A percentile compares a stretch with the other conserved stretches of the same genome.
phyloP scores from a whole-genome alignment of 2,797 vertebrate genomes.

The Myotis myotis region DNA sequence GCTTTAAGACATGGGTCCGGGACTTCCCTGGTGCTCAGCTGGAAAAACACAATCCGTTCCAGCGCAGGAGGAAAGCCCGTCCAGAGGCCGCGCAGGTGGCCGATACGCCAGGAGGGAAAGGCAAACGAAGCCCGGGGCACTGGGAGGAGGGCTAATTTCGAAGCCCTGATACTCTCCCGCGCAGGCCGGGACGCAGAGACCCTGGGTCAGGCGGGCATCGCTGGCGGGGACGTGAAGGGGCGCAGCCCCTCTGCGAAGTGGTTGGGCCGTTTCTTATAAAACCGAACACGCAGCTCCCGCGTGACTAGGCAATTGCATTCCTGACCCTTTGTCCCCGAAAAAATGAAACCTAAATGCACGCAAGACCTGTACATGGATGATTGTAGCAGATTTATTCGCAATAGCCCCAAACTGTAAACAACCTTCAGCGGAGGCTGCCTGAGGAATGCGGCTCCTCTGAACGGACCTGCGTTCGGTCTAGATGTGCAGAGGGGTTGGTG shows the following conservation, averaged over 20 bases:
- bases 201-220: accelerated
- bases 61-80: background rate
- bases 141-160: background rate
- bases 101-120: background rate
- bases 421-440: accelerated
- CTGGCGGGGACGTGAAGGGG: background rate
- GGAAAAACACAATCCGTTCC: too few relatives aligned
- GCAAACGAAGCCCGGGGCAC: too few relatives aligned
- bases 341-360: background rate
- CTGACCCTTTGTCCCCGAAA: background rate
- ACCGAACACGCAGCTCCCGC: background rate
- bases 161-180: accelerated
- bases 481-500: background rate
- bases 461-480: background rate
- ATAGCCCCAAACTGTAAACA: background rate
- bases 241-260: background rate
- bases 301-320: background rate
- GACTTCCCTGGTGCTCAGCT: background rate
- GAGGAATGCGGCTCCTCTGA: background rate
- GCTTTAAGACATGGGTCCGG: background rate
- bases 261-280: background rate
- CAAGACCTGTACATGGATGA: background rate
- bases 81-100: background rate
- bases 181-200: background rate
- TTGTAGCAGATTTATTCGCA: background rate